These are phyloP conservation scores for Eurois occulta DNA, from an alignment of 2,888 invertebrate genomes.

Conservation along the genomic window DNA sequence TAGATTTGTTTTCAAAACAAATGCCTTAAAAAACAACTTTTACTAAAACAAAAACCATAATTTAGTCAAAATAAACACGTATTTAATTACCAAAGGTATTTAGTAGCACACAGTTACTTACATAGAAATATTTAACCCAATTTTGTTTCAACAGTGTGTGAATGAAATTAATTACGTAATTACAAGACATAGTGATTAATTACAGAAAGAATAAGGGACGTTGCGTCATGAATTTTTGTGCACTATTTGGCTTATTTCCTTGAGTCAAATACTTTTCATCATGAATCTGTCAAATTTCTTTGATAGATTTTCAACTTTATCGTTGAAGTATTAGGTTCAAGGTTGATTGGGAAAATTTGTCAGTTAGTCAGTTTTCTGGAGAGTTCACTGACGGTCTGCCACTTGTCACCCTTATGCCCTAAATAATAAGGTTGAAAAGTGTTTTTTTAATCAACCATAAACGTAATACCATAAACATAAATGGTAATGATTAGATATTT, in stretches of 20 bases:
- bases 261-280: neutral
- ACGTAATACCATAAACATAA: no score
- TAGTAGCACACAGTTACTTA: slow-evolving; percentile 10
- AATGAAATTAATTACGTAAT: slow-evolving; percentile 31
- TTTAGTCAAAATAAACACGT: slow-evolving; percentile 23
- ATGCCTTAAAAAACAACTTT: neutral
- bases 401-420: no score
- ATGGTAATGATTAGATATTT: no score
- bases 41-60: neutral
- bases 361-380: no score
- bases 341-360: no score
- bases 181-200: slow-evolving; percentile 25
- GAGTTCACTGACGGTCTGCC: no score
- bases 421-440: no score
- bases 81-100: slow-evolving; percentile 23
- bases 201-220: slow-evolving; percentile 8
- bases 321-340: no score
- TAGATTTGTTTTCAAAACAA: neutral
- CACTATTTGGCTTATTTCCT: neutral
- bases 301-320: no score
- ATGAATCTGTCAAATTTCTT: no score
- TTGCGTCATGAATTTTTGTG: slow-evolving; percentile 8
- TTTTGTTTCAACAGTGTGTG: slow-evolving; percentile 22
- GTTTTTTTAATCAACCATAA: no score
- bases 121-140: slow-evolving; percentile 43